A percentile compares a stretch with the other conserved stretches of the same genome.
Conservation (phyloP, 2,113 vertebrate species). For the Rhombomys opimus region DNA sequence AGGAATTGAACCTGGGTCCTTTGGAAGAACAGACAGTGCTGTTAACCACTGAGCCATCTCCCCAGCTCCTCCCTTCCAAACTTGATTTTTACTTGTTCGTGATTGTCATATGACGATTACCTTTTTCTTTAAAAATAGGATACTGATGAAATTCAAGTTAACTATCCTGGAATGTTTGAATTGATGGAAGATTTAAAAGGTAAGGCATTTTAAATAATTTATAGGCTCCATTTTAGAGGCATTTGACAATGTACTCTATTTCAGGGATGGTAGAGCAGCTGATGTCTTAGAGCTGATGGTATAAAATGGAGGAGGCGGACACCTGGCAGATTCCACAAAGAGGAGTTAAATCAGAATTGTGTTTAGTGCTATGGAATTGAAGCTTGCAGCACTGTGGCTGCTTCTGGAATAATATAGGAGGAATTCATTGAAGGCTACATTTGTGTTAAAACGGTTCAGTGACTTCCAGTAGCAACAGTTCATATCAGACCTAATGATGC, state of each 20-base stretch:
- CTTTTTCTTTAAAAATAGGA: slow-evolving; percentile 88
- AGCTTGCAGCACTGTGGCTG: not conserved
- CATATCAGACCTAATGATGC: not conserved
- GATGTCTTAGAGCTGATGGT: not conserved
- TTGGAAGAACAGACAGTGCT: no score
- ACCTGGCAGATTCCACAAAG: not conserved
- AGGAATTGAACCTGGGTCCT: no score
- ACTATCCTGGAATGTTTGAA: slow-evolving; percentile 95
- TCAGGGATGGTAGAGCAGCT: not conserved
- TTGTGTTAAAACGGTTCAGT: not conserved
- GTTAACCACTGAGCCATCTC: no score
- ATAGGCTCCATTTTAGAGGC: slow-evolving; percentile 1
- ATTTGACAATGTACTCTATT: not conserved
- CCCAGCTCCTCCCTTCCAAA: not conserved
- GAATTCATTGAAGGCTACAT: not conserved
- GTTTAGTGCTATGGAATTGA: not conserved
- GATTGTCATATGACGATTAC: slow-evolving; percentile 31
- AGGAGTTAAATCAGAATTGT: not conserved
- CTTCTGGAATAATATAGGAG: not conserved
- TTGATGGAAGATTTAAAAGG: slow-evolving; percentile 97
- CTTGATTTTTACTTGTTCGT: not conserved
- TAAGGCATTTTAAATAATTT: slow-evolving; percentile 76
- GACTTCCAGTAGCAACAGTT: not conserved
- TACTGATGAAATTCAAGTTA: slow-evolving; percentile 94
- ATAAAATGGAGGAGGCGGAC: not conserved